A percentile compares a stretch with the other conserved stretches of the same genome.
Conservation (phyloP, 2,888 invertebrate genomes). For the Calliphora vomitoria region DNA sequence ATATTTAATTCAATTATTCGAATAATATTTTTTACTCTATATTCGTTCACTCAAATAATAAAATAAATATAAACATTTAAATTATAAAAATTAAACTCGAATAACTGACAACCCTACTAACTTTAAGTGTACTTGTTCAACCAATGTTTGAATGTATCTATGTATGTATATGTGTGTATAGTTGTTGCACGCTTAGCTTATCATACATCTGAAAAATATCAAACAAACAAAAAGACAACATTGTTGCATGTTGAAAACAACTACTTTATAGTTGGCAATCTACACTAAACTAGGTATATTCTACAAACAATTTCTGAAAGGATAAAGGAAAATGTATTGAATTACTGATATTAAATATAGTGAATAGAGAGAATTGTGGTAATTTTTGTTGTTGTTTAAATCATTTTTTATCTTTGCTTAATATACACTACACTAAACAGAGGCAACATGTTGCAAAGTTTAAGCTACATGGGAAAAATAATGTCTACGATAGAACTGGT, state of each 20-base stretch:
- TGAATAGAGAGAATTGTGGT: not conserved
- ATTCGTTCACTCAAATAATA: too few relatives aligned
- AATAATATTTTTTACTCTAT: too few relatives aligned
- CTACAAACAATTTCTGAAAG: not conserved
- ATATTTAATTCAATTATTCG: too few relatives aligned
- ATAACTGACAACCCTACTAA: not conserved
- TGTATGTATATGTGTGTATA: not conserved
- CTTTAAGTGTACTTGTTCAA: not conserved
- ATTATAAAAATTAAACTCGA: too few relatives aligned
- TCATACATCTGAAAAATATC: conserved; percentile 44
- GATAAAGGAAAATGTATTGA: not conserved
- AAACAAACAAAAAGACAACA: conserved; percentile 44
- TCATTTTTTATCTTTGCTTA: not conserved
- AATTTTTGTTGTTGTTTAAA: not conserved
- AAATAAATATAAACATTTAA: too few relatives aligned
- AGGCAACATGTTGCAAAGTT: not conserved
- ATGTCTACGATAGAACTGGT: not conserved
- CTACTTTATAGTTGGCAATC: conserved; percentile 21
- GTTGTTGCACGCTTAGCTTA: conserved; percentile 33
- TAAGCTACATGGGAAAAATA: not conserved
- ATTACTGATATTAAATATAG: conserved; percentile 25
- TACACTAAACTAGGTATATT: not conserved
- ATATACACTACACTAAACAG: not conserved
- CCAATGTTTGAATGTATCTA: not conserved
- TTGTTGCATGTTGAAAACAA: conserved; percentile 51